Percentiles rank a stretch among this genome's conserved stretches.
phyloP scores from a whole-genome alignment of 2,797 vertebrate genomes.

The Eospalax fontanierii region DNA sequence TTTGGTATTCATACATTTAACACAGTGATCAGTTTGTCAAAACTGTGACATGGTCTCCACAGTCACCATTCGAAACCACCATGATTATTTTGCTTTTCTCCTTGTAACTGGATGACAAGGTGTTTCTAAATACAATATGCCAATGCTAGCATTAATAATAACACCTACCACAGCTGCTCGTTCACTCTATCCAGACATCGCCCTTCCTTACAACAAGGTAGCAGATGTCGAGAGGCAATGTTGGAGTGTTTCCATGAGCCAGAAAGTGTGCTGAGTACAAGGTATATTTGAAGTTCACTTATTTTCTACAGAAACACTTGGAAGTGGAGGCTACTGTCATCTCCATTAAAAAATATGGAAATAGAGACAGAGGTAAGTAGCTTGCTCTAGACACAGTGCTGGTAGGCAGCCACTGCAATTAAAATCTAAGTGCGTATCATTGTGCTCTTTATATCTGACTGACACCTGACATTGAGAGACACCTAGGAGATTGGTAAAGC shows the following conservation, averaged over 20 bases:
- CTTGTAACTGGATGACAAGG: background rate
- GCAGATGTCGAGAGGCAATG: rapidly evolving
- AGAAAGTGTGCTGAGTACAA: background rate
- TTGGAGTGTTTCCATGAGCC: background rate
- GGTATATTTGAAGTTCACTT: background rate
- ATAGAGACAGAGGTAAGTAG: background rate
- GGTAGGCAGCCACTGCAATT: rapidly evolving
- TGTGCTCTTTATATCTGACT: background rate
- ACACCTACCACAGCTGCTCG: rapidly evolving
- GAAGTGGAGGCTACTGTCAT: background rate
- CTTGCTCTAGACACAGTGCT: background rate
- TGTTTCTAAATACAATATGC: background rate
- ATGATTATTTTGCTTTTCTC: background rate
- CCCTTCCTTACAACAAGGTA: background rate
- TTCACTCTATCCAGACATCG: background rate
- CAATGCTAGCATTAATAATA: background rate
- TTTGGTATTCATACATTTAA: rapidly evolving
- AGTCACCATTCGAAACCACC: background rate
- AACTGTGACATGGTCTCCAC: background rate
- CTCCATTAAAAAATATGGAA: background rate
- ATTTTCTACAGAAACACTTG: background rate
- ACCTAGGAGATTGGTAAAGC: background rate
- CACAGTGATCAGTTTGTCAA: background rate
- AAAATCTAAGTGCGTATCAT: background rate
- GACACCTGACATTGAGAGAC: background rate